Percentiles rank a stretch among this genome's conserved stretches.
These are phyloP conservation scores for Pristionchus mayeri DNA, from an alignment of 2,888 invertebrate genomes.

Conservation along the genomic window DNA sequence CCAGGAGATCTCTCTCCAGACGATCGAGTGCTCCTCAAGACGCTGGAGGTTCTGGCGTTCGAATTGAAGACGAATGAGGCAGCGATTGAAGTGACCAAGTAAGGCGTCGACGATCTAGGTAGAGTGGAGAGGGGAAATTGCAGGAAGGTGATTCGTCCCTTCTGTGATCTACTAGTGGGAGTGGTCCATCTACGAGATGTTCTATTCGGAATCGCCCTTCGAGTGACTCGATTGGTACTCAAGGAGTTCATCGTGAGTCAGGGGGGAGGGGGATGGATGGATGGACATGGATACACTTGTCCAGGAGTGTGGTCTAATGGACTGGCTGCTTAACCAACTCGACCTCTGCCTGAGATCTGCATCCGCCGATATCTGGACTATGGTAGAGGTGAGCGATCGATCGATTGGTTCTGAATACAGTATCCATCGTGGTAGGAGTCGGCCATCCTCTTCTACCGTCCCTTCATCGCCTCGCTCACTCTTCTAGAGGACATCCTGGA, in stretches of 20 bases:
- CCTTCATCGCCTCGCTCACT: constrained; percentile 34
- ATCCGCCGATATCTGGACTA: constrained; percentile 47
- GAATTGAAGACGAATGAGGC: constrained; percentile 36
- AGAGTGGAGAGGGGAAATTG: neutral
- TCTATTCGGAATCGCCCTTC: constrained; percentile 39
- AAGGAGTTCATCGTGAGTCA: constrained; percentile 7
- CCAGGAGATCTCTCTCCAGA: neutral
- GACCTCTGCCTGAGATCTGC: constrained; percentile 34
- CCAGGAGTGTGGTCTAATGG: constrained; percentile 45
- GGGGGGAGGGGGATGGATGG: neutral
- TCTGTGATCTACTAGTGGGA: constrained; percentile 44
- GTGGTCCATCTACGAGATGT: constrained; percentile 40
- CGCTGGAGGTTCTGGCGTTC: constrained; percentile 45
- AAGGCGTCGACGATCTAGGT: neutral
- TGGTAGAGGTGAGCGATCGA: constrained; percentile 20
- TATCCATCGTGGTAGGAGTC: constrained; percentile 40
- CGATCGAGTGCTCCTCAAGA: constrained; percentile 32
- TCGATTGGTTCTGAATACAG: neutral
- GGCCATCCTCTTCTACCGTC: constrained; percentile 47
- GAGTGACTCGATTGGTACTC: constrained; percentile 5
- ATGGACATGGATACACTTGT: neutral
- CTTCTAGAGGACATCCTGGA: constrained; percentile 47
- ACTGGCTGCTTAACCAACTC: constrained; percentile 46
- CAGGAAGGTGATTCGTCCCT: constrained; percentile 42
- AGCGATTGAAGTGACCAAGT: constrained; percentile 23